These are phyloP conservation scores for Trogon surrucura DNA, from an alignment of 2,113 vertebrate genomes.

Conservation along the genomic window DNA sequence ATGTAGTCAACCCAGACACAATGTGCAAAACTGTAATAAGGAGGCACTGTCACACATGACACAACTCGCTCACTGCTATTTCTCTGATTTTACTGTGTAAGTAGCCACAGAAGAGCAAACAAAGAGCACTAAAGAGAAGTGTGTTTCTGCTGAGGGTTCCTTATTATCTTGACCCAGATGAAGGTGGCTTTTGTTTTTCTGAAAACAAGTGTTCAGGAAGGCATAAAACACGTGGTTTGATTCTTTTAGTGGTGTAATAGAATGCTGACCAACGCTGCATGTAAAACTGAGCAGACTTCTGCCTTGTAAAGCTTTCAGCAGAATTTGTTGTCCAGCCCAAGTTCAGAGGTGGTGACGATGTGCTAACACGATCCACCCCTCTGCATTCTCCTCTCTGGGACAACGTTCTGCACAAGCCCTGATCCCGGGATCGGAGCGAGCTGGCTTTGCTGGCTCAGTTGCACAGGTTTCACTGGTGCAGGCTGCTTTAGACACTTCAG, in stretches of 20 bases:
- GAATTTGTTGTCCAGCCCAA: background rate
- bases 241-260: background rate
- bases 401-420: background rate
- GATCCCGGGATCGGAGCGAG: background rate
- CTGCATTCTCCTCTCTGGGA: background rate
- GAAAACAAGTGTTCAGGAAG: background rate
- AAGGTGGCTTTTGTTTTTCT: background rate
- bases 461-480: background rate
- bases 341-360: background rate
- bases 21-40: background rate
- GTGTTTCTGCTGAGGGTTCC: background rate
- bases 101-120: background rate
- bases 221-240: background rate
- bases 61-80: background rate
- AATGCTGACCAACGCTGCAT: accelerated
- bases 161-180: background rate
- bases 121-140: background rate
- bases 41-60: background rate
- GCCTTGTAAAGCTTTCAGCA: background rate
- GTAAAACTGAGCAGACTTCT: background rate
- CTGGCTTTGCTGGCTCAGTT: background rate
- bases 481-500: background rate
- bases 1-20: background rate
- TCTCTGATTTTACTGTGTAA: background rate
- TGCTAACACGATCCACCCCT: background rate